Evolutionary conservation across 1,140 invertebrate species (phyloP), one percentile per base, ranked within the genome.

Genomic region (Zaprionus ornatus): DNA sequence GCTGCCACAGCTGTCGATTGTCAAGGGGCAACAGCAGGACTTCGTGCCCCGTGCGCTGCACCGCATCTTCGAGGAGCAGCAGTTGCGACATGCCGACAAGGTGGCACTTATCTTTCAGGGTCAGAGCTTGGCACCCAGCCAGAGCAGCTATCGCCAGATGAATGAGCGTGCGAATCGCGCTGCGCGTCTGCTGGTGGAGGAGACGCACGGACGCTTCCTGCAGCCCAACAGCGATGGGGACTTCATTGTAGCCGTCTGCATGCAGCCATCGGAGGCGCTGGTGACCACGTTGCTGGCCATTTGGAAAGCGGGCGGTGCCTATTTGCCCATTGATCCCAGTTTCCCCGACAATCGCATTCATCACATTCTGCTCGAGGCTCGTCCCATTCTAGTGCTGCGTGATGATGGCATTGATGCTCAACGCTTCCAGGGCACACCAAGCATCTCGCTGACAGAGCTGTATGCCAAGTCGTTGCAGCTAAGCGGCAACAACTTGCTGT

Each of bases 241-340:
- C 77, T 95, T 93, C 66, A 93, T 97, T 3, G 93, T 97, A 0
- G 96, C 95, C 2, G 95, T 98, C 0, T 96, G 95, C 82, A 95
- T 98, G 94, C 94, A 95, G 65, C 96, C 97, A 0, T 95, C 95
- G 12, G 95, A 97, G 78, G 94, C 94, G 19, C 94, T 97, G 21
- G 94, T 97, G 1, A 93, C 95, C 0, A 93, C 95, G 0, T 92
- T 98, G 23, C 88, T 98, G 63, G 95, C 96, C 12, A 95, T 97
- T 50, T 95, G 96, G 94, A 98, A 98, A 94, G 93, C 95, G 0
- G 97, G 97, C 0, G 96, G 96, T 50, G 95, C 96, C 0, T 98
- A 98, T 92, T 91, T 98, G 35, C 97, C 97, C 0, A 93, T 98
- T 62, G 97, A 98, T 88, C 94, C 95, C 1, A 95, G 94, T 55